Percentiles rank a stretch among this genome's conserved stretches.
These are phyloP conservation scores for Nycticryphes semicollaris DNA, from an alignment of 2,113 vertebrate species.

Conservation along the genomic window DNA sequence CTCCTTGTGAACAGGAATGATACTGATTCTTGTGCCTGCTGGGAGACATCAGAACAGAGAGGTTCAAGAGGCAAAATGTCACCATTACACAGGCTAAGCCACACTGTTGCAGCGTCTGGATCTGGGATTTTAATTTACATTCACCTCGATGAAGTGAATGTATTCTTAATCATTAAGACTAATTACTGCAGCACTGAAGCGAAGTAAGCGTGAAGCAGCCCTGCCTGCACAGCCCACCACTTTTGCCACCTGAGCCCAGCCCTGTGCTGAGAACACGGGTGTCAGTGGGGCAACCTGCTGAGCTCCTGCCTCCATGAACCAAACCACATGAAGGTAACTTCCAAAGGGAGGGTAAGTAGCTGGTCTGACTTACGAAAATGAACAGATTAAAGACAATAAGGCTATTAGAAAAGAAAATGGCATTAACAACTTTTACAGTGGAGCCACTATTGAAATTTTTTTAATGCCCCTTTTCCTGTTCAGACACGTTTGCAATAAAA, in stretches of 20 bases:
- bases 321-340: not conserved
- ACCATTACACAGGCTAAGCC: not conserved
- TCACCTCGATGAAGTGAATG: not conserved
- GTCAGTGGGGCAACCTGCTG: not conserved
- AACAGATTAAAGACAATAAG: not conserved
- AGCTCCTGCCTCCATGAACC: not conserved
- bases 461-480: not conserved
- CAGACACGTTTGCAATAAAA: not conserved
- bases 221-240: not conserved
- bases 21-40: not conserved
- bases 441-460: not conserved
- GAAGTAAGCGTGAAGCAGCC: not conserved
- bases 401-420: not conserved
- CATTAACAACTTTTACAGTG: not conserved
- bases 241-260: not conserved
- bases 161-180: not conserved
- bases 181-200: not conserved
- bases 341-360: not conserved
- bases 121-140: conserved; percentile 2
- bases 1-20: not conserved
- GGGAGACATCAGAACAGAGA: not conserved
- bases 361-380: not conserved
- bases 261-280: not conserved
- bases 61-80: not conserved
- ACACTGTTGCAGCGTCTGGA: not conserved